Evolutionary conservation across 2,797 vertebrate species (phyloP).

Genomic region (Acridotheres tristis): DNA sequence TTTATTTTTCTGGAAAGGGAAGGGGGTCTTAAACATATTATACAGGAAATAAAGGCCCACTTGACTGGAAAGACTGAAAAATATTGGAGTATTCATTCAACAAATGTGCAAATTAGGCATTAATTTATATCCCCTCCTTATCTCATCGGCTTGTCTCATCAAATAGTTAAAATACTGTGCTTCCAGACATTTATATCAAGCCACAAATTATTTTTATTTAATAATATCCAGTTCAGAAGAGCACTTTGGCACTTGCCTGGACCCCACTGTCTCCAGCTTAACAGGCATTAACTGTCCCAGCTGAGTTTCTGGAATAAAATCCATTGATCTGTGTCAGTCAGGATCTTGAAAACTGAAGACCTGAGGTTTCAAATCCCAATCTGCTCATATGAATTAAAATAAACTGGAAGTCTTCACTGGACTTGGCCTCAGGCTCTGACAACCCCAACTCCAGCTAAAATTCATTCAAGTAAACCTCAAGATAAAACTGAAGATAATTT

Average conservation of each 20-base stretch:
- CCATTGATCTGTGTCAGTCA: constrained; percentile 35
- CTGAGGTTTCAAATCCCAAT: neutral
- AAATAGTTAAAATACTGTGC: neutral
- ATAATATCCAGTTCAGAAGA: neutral
- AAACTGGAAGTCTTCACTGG: neutral
- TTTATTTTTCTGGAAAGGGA: neutral
- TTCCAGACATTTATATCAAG: neutral
- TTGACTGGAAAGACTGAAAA: neutral
- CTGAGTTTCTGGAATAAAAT: constrained; percentile 22
- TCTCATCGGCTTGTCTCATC: neutral
- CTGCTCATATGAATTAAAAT: neutral
- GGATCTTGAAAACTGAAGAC: constrained; percentile 16
- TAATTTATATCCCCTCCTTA: neutral
- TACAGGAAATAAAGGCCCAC: neutral
- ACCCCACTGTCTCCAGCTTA: neutral
- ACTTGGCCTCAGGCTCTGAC: neutral
- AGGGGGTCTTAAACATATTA: neutral
- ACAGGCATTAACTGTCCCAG: constrained; percentile 7
- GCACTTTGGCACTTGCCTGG: neutral
- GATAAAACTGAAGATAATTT: neutral
- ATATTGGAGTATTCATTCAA: neutral
- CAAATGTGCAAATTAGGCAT: neutral
- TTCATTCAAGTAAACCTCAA: neutral
- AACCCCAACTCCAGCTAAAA: neutral
- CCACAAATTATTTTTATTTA: neutral